Conservation (phyloP, 2,113 vertebrate species). For the Elephas maximus region DNA sequence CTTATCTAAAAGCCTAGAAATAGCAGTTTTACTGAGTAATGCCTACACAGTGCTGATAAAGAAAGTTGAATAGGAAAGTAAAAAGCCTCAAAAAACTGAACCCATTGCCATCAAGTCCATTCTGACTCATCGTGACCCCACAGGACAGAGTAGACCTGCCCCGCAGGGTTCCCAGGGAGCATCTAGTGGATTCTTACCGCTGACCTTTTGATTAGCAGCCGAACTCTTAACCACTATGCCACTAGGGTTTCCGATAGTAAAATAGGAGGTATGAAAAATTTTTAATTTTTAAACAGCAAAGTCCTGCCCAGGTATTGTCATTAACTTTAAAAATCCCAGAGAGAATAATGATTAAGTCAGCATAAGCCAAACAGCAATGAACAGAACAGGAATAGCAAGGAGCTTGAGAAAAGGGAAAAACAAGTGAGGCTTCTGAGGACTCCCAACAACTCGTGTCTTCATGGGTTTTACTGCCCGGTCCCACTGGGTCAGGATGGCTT, state of each 20-base stretch:
- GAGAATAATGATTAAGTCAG: constrained; percentile 12
- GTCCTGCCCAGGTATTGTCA: background rate
- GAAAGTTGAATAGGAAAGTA: background rate
- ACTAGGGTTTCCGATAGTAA: background rate
- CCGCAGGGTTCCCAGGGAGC: too few relatives aligned
- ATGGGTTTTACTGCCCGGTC: constrained; percentile 87
- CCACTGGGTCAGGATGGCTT: constrained; percentile 92
- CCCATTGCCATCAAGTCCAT: too few relatives aligned
- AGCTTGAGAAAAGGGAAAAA: constrained; percentile 32
- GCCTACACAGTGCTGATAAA: background rate
- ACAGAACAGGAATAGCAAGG: constrained; percentile 69
- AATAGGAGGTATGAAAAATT: background rate
- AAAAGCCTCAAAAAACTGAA: too few relatives aligned
- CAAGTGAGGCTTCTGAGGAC: background rate
- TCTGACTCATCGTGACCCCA: too few relatives aligned
- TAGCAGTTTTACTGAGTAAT: background rate
- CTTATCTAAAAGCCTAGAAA: background rate
- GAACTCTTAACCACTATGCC: too few relatives aligned
- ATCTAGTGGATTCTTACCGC: too few relatives aligned
- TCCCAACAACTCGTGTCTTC: constrained; percentile 82
- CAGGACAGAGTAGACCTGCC: too few relatives aligned
- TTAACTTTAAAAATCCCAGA: background rate
- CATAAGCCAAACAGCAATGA: constrained; percentile 67
- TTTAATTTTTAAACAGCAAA: constrained; percentile 1
- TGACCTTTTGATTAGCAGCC: too few relatives aligned